phyloP scores from a whole-genome alignment of 2,797 vertebrate species.

The Cyprinodon diabolis region DNA sequence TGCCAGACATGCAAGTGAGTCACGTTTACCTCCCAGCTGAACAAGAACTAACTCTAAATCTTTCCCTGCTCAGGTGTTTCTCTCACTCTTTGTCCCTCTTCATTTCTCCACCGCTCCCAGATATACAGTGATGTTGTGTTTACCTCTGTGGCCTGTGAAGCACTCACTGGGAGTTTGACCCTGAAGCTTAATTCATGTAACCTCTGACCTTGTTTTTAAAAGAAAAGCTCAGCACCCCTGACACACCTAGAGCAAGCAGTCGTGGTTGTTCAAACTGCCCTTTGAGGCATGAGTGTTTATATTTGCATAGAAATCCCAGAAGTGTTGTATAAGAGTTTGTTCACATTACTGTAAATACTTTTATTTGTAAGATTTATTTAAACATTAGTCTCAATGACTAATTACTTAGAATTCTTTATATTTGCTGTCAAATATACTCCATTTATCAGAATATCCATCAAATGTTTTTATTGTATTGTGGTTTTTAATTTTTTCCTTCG shows the following conservation, averaged over 20 bases:
- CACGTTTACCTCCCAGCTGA: conserved; percentile 11
- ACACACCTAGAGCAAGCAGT: not conserved
- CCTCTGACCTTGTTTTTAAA: conserved; percentile 57
- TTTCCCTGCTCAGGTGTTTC: conserved; percentile 1
- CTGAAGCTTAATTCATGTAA: conserved; percentile 53
- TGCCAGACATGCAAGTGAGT: conserved; percentile 99
- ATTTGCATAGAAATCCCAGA: conserved; percentile 28
- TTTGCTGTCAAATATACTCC: not conserved
- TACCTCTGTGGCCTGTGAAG: conserved; percentile 53
- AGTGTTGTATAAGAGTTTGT: not conserved
- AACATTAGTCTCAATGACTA: not conserved
- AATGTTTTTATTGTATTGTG: too few species aligned
- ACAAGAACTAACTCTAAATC: not conserved
- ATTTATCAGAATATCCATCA: not conserved
- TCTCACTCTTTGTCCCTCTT: conserved; percentile 12
- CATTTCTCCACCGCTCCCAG: conserved; percentile 38
- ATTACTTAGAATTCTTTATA: not conserved
- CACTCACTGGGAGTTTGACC: conserved; percentile 49
- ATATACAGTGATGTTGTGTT: conserved; percentile 48
- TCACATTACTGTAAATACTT: not conserved
- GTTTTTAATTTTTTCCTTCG: too few species aligned
- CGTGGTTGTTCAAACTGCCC: conserved; percentile 40
- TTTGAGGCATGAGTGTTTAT: conserved; percentile 17
- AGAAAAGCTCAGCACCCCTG: conserved; percentile 29
- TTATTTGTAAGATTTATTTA: not conserved